These are phyloP conservation scores for Apoderus coryli DNA, from an alignment of 2,888 invertebrate genomes.

Conservation along the genomic window DNA sequence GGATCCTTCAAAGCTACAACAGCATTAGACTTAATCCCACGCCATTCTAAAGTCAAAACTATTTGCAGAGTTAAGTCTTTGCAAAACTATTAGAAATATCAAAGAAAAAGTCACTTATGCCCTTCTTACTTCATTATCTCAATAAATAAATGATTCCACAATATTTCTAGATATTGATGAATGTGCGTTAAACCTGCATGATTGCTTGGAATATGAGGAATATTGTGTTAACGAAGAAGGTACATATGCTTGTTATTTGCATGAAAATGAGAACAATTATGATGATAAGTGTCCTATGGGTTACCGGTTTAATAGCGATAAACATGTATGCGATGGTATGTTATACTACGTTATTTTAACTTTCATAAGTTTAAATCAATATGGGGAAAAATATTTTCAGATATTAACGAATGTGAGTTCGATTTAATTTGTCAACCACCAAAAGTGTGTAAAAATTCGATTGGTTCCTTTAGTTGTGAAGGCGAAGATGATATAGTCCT, in stretches of 20 bases:
- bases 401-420: constrained; percentile 31
- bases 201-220: constrained; percentile 33
- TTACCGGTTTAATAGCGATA: constrained; percentile 39
- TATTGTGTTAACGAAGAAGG: constrained; percentile 44
- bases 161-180: constrained; percentile 48
- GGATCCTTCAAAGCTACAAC: no score
- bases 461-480: constrained; percentile 30
- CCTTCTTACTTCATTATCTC: no score
- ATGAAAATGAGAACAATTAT: constrained; percentile 21
- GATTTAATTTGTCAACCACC: constrained; percentile 26
- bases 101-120: no score
- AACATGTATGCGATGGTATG: constrained; percentile 39
- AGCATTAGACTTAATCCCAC: no score
- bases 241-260: constrained; percentile 35
- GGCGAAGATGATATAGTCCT: constrained; percentile 21
- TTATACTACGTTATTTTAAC: no score
- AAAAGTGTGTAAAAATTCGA: constrained; percentile 28
- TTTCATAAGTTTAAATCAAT: no score
- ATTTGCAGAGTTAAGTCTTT: no score
- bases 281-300: constrained; percentile 38
- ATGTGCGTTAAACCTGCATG: constrained; percentile 35
- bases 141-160: no score
- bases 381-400: constrained; percentile 20
- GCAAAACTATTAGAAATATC: no score
- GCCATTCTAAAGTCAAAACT: no score